Conservation (phyloP, 2,113 vertebrate genomes). For the Dicaeum eximium region DNA sequence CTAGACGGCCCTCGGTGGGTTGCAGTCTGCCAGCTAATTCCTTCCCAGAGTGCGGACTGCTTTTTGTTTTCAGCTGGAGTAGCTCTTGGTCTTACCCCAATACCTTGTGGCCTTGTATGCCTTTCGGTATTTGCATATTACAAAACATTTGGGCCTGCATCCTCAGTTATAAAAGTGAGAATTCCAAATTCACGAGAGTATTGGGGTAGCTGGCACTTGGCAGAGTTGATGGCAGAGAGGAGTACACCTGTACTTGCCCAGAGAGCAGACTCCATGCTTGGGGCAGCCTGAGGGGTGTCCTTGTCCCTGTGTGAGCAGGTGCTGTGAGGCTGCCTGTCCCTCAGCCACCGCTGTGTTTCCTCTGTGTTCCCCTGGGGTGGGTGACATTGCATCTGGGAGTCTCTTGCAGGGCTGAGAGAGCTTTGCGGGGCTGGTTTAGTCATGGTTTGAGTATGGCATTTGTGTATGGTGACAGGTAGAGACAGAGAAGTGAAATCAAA, state of each 20-base stretch:
- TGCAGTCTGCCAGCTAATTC: neutral
- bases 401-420: neutral
- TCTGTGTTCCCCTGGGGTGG: rapidly evolving
- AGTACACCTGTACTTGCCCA: neutral
- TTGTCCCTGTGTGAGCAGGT: neutral
- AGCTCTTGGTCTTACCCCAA: neutral
- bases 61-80: neutral
- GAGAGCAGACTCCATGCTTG: neutral
- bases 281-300: neutral
- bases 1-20: rapidly evolving
- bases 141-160: neutral
- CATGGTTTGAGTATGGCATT: neutral
- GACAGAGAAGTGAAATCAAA: neutral
- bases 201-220: neutral
- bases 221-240: neutral
- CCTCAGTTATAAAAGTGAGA: neutral
- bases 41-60: neutral
- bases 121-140: neutral
- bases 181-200: neutral
- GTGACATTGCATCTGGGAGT: neutral
- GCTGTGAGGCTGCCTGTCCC: neutral
- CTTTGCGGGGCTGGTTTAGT: neutral
- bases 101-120: neutral
- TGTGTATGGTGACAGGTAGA: neutral
- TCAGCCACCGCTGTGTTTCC: neutral